Evolutionary conservation across 2,888 invertebrate genomes (phyloP).

Genomic region (Polymixis flavicincta): DNA sequence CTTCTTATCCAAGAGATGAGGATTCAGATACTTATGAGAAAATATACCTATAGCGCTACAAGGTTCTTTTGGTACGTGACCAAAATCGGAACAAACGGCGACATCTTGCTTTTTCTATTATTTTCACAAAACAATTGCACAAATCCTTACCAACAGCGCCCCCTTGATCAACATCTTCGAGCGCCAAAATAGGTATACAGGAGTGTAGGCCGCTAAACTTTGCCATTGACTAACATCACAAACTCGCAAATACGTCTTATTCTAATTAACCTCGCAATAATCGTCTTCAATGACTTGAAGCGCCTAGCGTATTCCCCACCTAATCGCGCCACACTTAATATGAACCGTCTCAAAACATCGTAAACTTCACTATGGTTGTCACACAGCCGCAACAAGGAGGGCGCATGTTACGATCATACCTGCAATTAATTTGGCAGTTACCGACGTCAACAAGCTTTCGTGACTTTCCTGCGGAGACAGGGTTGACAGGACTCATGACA

Average conservation of each 20-base stretch:
- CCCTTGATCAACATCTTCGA: too few species aligned
- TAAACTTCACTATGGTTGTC: slow-evolving; percentile 45
- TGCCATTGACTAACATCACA: not conserved
- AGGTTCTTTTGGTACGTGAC: too few species aligned
- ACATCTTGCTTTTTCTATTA: too few species aligned
- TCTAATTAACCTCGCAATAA: slow-evolving; percentile 13
- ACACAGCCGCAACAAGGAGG: slow-evolving; percentile 11
- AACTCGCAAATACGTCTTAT: not conserved
- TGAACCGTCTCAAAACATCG: slow-evolving; percentile 31
- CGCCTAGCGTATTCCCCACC: slow-evolving; percentile 6
- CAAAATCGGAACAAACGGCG: too few species aligned
- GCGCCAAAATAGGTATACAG: too few species aligned
- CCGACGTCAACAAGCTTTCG: slow-evolving; percentile 34
- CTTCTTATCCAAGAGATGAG: slow-evolving; percentile 11
- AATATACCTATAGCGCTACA: too few species aligned
- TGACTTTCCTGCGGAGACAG: slow-evolving; percentile 5
- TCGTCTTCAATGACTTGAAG: slow-evolving; percentile 23
- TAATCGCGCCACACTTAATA: slow-evolving; percentile 27
- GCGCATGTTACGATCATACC: slow-evolving; percentile 47
- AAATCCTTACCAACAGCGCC: too few species aligned
- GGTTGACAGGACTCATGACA: slow-evolving; percentile 1
- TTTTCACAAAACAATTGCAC: too few species aligned
- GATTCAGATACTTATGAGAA: not conserved
- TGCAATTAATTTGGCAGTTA: slow-evolving; percentile 62
- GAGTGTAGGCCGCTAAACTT: not conserved